Conservation (phyloP, 2,113 vertebrate species). For the Candoia aspera region DNA sequence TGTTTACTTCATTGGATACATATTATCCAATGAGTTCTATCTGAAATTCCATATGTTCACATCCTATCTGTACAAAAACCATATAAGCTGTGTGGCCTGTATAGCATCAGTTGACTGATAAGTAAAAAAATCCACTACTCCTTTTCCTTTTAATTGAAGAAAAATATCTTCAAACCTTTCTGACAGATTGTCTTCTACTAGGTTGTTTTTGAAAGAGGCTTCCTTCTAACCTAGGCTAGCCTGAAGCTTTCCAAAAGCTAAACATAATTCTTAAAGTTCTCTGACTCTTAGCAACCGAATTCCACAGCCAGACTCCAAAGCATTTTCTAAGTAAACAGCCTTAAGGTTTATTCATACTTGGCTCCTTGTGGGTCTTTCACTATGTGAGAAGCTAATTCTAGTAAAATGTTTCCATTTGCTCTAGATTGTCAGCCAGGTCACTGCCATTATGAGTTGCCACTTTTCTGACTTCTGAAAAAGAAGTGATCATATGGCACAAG, state of each 20-base stretch:
- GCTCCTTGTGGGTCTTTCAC: neutral
- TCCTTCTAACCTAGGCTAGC: neutral
- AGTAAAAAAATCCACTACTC: slow-evolving; percentile 22
- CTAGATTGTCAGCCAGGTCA: neutral
- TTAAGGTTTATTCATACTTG: neutral
- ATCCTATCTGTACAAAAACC: slow-evolving; percentile 18
- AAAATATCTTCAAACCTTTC: neutral
- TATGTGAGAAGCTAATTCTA: neutral
- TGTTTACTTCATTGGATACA: slow-evolving; percentile 17
- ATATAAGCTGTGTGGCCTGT: slow-evolving; percentile 26
- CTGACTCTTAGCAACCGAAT: neutral
- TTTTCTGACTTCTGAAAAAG: slow-evolving; percentile 4
- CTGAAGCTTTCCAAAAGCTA: neutral
- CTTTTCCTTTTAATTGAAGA: neutral
- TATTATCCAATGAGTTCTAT: neutral
- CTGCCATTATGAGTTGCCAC: neutral
- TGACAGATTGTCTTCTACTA: neutral
- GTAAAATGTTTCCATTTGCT: neutral
- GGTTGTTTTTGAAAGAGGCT: neutral
- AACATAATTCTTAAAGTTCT: neutral
- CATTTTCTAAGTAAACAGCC: neutral
- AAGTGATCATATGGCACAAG: neutral
- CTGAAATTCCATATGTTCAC: slow-evolving; percentile 18
- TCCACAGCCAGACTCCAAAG: neutral
- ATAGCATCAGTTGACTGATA: slow-evolving; percentile 7